These are phyloP conservation scores for Acanthurus tractus DNA, from an alignment of 2,797 vertebrate species.

Conservation along the genomic window DNA sequence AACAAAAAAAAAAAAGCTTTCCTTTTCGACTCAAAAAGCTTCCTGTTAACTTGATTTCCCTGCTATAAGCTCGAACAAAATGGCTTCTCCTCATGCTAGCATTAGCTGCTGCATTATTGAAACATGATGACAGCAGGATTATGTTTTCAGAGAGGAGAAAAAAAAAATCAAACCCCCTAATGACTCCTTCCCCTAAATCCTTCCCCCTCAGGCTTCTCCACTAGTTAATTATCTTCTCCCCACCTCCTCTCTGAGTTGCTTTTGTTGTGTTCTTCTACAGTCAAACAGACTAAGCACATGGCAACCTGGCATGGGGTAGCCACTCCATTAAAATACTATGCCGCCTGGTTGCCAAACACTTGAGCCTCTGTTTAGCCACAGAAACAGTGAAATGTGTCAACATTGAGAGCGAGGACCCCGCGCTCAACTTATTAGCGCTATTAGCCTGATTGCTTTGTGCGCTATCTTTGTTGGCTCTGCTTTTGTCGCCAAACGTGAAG, in stretches of 20 bases:
- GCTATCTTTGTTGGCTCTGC: constrained; percentile 81
- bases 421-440: constrained; percentile 87
- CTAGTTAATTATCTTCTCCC: constrained; percentile 81
- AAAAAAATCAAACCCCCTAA: constrained; percentile 36
- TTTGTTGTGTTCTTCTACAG: constrained; percentile 72
- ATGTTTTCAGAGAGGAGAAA: constrained; percentile 20
- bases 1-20: constrained; percentile 5
- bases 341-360: constrained; percentile 84
- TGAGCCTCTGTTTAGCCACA: constrained; percentile 84
- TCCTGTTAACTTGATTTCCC: constrained; percentile 27
- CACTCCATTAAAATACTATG: constrained; percentile 81
- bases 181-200: constrained; percentile 51
- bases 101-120: constrained; percentile 40
- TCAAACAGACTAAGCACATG: constrained; percentile 75
- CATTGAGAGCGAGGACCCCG: constrained; percentile 78
- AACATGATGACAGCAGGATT: constrained; percentile 41
- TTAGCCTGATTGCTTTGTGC: constrained; percentile 86
- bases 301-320: constrained; percentile 76
- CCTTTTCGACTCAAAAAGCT: background rate
- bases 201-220: constrained; percentile 60
- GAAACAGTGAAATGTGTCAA: constrained; percentile 87
- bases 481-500: constrained; percentile 74
- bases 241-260: constrained; percentile 61
- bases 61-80: constrained; percentile 34
- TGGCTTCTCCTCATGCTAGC: constrained; percentile 30